These are phyloP conservation scores for Todiramphus chloris DNA, from an alignment of 2,113 vertebrate genomes.

Conservation along the genomic window DNA sequence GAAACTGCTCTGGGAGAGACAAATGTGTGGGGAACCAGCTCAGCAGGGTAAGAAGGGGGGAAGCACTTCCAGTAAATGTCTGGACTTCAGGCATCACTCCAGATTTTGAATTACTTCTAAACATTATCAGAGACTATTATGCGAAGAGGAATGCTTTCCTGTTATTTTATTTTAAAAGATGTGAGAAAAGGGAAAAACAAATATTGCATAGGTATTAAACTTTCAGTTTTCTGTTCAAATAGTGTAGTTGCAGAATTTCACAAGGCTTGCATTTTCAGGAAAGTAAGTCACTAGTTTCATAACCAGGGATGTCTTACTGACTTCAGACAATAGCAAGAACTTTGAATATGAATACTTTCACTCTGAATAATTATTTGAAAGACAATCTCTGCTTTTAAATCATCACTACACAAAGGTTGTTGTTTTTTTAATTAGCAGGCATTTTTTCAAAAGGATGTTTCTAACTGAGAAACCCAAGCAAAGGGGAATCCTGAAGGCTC, in stretches of 20 bases:
- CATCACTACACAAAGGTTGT: neutral
- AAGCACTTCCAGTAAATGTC: neutral
- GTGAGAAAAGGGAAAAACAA: neutral
- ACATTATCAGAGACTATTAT: neutral
- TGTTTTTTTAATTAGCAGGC: neutral
- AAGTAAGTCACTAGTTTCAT: neutral
- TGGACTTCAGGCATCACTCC: neutral
- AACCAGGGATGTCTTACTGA: neutral
- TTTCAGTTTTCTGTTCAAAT: neutral
- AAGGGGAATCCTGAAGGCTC: neutral
- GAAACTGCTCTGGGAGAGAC: neutral
- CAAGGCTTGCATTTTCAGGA: neutral
- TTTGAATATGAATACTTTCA: neutral
- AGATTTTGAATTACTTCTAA: neutral
- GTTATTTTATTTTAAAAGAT: neutral
- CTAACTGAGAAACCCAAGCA: neutral
- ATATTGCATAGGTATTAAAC: neutral
- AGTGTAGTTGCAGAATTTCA: neutral
- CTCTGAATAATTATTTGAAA: neutral
- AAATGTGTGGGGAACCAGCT: neutral
- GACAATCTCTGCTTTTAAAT: neutral
- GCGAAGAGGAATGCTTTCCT: neutral
- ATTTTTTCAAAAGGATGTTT: neutral
- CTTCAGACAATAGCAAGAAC: neutral
- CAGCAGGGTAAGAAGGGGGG: fast-evolving